Evolutionary conservation across 2,888 invertebrate species (phyloP).

Genomic region (Leptinotarsa peninsularis): DNA sequence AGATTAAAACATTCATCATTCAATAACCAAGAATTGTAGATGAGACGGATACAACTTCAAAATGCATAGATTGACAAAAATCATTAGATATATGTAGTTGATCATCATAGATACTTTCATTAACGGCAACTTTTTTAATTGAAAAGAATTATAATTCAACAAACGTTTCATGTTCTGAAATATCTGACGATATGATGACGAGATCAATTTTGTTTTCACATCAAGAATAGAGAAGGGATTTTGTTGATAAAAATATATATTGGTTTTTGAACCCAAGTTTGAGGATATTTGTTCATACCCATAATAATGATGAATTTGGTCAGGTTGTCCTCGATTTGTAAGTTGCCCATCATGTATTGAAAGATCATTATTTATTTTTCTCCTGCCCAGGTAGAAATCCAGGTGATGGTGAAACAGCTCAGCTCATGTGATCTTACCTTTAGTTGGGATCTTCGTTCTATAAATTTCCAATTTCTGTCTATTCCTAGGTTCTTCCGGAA

Average conservation of each 20-base stretch:
- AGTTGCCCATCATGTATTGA: not conserved
- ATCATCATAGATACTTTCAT: no score
- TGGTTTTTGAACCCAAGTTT: not conserved
- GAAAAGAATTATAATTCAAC: no score
- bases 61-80: no score
- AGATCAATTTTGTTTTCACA: not conserved
- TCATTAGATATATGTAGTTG: no score
- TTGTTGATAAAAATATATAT: not conserved
- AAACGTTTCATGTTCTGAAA: conserved; percentile 18
- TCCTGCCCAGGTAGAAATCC: not conserved
- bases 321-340: not conserved
- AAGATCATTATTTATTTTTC: not conserved
- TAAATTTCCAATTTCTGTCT: not conserved
- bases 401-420: not conserved
- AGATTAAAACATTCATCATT: no score
- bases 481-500: not conserved
- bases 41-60: no score
- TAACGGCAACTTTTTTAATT: no score
- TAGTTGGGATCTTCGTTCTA: not conserved
- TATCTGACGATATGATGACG: conserved; percentile 12
- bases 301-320: conserved; percentile 6
- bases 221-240: conserved; percentile 1
- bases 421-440: conserved; percentile 6
- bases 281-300: not conserved
- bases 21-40: no score